Conservation (phyloP, 2,113 vertebrate genomes). For the Furnarius figulus region DNA sequence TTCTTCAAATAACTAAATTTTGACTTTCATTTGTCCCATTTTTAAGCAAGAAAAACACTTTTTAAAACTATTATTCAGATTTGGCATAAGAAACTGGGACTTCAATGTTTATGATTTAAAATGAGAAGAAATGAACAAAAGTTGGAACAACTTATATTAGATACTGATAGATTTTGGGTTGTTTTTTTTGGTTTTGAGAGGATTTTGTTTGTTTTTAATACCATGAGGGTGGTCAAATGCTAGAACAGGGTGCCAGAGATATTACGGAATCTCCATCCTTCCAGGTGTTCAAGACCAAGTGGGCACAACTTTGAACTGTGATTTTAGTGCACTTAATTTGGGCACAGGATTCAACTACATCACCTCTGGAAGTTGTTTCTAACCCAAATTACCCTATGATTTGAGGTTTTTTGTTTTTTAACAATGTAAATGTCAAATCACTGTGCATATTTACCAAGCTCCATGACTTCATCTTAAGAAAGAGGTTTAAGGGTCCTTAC, state of each 20-base stretch:
- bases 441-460: background rate
- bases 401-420: background rate
- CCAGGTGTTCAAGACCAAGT: background rate
- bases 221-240: background rate
- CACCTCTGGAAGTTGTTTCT: background rate
- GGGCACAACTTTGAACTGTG: background rate
- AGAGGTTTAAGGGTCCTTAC: background rate
- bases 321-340: background rate
- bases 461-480: background rate
- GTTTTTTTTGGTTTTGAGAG: background rate
- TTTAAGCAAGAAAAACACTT: background rate
- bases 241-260: background rate
- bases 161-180: background rate
- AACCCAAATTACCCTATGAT: background rate
- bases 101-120: background rate
- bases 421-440: background rate
- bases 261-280: background rate
- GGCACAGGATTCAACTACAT: background rate
- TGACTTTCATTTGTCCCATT: background rate
- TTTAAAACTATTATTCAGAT: background rate
- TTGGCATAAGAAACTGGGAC: background rate
- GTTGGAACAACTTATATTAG: background rate
- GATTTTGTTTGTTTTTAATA: background rate
- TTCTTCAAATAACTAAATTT: background rate
- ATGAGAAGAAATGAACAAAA: accelerated